These are phyloP conservation scores for Acrocyrtus sp. DNA, from an alignment of 2,888 invertebrate species.

Conservation along the genomic window DNA sequence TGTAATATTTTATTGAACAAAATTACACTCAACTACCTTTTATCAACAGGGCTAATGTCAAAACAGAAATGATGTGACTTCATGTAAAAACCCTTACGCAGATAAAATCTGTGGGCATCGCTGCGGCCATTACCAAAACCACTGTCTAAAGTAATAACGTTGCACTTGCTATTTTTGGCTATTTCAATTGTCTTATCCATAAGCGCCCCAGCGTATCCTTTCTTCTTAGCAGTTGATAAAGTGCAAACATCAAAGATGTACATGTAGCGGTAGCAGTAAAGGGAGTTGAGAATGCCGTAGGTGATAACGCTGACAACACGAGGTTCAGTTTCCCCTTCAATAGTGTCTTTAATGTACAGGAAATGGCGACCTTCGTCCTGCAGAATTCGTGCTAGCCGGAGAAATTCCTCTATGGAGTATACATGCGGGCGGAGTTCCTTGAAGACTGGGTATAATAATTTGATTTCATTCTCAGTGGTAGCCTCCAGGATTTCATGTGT, in stretches of 20 bases:
- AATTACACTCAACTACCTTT: neutral
- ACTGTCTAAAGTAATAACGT: constrained; percentile 48
- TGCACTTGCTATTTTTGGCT: constrained; percentile 48
- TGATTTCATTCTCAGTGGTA: constrained; percentile 46
- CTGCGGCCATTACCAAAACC: constrained; percentile 32
- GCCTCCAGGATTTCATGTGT: constrained; percentile 49
- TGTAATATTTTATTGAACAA: too few species aligned
- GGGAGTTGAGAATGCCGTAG: constrained; percentile 38
- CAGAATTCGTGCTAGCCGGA: constrained; percentile 19
- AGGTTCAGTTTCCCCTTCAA: neutral
- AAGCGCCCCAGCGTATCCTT: constrained; percentile 51
- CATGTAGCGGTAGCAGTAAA: constrained; percentile 52
- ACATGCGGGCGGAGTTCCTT: constrained; percentile 51
- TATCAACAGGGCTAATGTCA: neutral
- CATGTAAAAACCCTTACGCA: constrained; percentile 54
- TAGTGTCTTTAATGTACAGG: constrained; percentile 46
- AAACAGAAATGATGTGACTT: constrained; percentile 50
- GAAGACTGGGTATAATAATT: constrained; percentile 30
- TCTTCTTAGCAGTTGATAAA: constrained; percentile 11
- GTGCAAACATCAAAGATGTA: constrained; percentile 56
- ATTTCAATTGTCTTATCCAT: constrained; percentile 45
- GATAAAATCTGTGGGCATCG: constrained; percentile 57
- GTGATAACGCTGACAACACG: constrained; percentile 40
- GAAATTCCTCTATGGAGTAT: constrained; percentile 24
- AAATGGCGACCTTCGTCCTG: constrained; percentile 40